Evolutionary conservation across 37 sponge, comb jelly and placozoan species (phyloP).

Genomic region (Diacarnus erythraeanus): DNA sequence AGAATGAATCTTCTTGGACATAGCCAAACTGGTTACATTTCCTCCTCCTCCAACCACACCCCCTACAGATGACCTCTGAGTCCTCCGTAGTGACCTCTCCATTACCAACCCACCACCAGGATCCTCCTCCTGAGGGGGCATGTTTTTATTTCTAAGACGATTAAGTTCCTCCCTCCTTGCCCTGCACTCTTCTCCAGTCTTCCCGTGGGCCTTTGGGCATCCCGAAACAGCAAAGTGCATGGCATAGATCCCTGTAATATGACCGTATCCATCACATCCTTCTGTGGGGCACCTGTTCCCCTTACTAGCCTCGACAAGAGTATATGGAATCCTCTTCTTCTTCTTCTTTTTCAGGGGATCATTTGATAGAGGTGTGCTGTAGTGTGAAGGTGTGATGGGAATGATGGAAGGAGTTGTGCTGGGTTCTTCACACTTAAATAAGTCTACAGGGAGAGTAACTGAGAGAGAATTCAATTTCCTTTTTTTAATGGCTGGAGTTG

Average conservation of each 20-base stretch:
- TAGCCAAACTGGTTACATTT: background rate
- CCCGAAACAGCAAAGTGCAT: constrained; percentile 83
- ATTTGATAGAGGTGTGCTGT: background rate
- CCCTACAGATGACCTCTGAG: constrained; percentile 12
- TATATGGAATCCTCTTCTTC: constrained; percentile 67
- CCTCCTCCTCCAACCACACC: background rate
- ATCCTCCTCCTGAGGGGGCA: background rate
- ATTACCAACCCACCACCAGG: background rate
- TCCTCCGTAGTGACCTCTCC: constrained; percentile 4
- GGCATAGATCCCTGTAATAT: constrained; percentile 63
- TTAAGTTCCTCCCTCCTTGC: constrained; percentile 51
- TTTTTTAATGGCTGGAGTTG: background rate
- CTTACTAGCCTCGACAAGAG: constrained; percentile 79
- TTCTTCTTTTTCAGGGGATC: constrained; percentile 12
- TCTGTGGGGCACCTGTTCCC: constrained; percentile 75
- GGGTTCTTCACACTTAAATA: background rate
- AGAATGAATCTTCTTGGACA: background rate
- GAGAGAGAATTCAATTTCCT: background rate
- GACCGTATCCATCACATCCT: constrained; percentile 78
- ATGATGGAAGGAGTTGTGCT: background rate
- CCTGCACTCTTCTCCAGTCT: constrained; percentile 62
- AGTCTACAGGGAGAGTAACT: background rate
- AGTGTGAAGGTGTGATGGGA: background rate
- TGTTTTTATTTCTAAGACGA: constrained; percentile 19
- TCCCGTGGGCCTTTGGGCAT: constrained; percentile 69